Conservation (phyloP, 2,113 vertebrate species). For the Alces alces region DNA sequence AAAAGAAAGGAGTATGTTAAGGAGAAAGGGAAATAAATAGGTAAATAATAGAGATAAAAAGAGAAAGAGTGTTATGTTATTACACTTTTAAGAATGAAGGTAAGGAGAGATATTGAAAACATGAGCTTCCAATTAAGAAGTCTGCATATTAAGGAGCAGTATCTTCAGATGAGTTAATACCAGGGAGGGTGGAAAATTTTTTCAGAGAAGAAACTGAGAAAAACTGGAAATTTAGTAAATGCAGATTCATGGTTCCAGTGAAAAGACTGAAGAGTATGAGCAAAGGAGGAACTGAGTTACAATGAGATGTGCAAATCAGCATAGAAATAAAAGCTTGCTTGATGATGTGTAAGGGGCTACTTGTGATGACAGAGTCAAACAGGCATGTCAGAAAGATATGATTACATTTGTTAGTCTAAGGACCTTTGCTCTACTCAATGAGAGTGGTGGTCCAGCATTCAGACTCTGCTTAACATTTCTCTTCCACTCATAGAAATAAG, state of each 20-base stretch:
- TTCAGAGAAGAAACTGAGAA: neutral
- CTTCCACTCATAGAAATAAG: neutral
- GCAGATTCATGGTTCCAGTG: neutral
- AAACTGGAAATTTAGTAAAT: neutral
- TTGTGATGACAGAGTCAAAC: neutral
- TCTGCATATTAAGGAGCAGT: neutral
- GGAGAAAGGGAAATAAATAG: neutral
- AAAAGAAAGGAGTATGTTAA: neutral
- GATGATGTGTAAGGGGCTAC: accelerated
- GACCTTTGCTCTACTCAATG: neutral
- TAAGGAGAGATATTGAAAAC: neutral
- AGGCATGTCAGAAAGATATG: neutral
- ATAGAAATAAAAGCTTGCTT: neutral
- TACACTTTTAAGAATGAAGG: neutral
- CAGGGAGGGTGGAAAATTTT: neutral
- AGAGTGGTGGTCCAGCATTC: neutral
- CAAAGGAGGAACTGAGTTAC: neutral
- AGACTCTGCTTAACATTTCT: neutral
- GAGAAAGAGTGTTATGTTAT: neutral
- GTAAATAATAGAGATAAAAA: neutral
- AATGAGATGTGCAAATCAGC: neutral
- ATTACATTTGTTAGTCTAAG: neutral
- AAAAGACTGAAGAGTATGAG: neutral
- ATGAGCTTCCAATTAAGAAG: neutral
- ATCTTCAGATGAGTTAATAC: neutral